Evolutionary conservation across 1,140 invertebrate species (phyloP).

Genomic region (Cotesia typhae): DNA sequence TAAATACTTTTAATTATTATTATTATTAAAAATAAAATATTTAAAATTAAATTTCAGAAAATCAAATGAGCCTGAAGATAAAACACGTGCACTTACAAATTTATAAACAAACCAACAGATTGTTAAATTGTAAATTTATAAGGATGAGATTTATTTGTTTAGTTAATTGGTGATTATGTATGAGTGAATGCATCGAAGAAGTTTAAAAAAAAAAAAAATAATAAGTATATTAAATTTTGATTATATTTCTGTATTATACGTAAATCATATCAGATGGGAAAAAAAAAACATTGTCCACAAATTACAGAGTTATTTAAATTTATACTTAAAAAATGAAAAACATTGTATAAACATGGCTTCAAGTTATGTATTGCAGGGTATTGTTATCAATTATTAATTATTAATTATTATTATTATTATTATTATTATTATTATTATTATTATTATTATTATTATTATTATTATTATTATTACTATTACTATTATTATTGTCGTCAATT

Average conservation of each 20-base stretch:
- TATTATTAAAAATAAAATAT: not conserved
- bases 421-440: not conserved
- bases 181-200: constrained; percentile 18
- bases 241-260: constrained; percentile 24
- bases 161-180: constrained; percentile 18
- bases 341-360: constrained; percentile 12
- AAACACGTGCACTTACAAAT: constrained; percentile 27
- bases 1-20: not conserved
- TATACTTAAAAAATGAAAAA: constrained; percentile 21
- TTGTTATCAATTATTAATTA: constrained; percentile 7
- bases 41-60: constrained; percentile 21
- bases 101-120: constrained; percentile 22
- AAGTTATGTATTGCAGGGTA: constrained; percentile 32
- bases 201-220: not conserved
- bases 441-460: constrained; percentile 20
- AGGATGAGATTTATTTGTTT: constrained; percentile 11
- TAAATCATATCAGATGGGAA: constrained; percentile 32
- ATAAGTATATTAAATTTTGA: constrained; percentile 5
- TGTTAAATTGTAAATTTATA: constrained; percentile 30
- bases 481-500: constrained; percentile 10
- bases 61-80: constrained; percentile 12
- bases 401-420: constrained; percentile 19
- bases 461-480: not conserved
- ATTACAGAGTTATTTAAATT: constrained; percentile 23
- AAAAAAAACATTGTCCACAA: constrained; percentile 6